Evolutionary conservation across 1,140 invertebrate species (phyloP).

Genomic region (Melipona quadrifasciata): DNA sequence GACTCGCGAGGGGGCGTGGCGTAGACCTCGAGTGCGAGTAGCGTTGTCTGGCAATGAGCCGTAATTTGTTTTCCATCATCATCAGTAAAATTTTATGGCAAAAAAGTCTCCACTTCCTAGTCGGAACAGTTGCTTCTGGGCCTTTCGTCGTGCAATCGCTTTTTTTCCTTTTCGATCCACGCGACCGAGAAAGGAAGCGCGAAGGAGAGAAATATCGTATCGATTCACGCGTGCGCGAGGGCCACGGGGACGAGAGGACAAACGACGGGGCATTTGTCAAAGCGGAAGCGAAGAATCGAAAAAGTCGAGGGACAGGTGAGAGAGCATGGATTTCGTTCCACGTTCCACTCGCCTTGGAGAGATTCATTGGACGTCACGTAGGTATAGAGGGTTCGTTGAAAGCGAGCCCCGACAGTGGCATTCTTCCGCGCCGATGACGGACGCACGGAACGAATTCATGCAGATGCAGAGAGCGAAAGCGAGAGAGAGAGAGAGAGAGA

Average conservation of each 20-base stretch:
- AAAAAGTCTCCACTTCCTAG: too few species aligned
- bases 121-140: too few species aligned
- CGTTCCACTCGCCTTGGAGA: slow-evolving; percentile 4
- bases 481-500: slow-evolving; percentile 10
- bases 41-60: too few species aligned
- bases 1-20: too few species aligned
- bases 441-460: slow-evolving; percentile 73
- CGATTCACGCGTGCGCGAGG: background rate
- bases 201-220: background rate
- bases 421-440: slow-evolving; percentile 51
- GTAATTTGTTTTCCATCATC: too few species aligned
- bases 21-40: too few species aligned
- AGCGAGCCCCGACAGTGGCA: slow-evolving; percentile 46
- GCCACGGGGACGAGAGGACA: background rate
- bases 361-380: slow-evolving; percentile 46
- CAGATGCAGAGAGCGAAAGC: slow-evolving; percentile 47
- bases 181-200: background rate
- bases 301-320: slow-evolving; percentile 21
- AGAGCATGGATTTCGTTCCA: slow-evolving; percentile 46
- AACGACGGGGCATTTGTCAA: slow-evolving; percentile 45
- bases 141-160: too few species aligned
- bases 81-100: too few species aligned
- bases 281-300: slow-evolving; percentile 44
- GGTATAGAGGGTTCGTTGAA: slow-evolving; percentile 36
- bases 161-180: background rate